Base-by-base conservation (phyloP, 2,888 invertebrate genomes). In the Anthrax anthrax region DNA sequence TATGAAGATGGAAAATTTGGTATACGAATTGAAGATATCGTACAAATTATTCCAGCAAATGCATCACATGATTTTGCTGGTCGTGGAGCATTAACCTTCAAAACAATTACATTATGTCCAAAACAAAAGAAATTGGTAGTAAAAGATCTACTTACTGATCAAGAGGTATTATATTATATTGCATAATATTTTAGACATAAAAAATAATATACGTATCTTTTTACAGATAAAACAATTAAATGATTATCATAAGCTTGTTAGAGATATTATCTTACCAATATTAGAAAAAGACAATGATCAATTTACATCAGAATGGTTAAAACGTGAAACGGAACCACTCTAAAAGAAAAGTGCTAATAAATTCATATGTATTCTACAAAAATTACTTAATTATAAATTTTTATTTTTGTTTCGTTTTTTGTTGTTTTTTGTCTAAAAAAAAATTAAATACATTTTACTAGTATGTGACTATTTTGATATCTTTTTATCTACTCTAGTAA, bases 1-100 rank as follows among this genome's bases (percentile, higher is more conserved):
- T 94, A 94, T 63, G 80, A 89, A 58, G 83, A 84, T 46, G 84
- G 80, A 0, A 76, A 83, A 56, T 94, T 89, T 65, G 92, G 94
- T 0, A 81, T 91, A 46, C 75, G 92, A 4, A 77, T 92, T 50
- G 94, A 94, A 64, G 91, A 89, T 59, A 74, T 90, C 44, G 81
- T 90, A 5, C 77, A 84, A 57, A 78, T 88, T 2, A 72, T 77
- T 6, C 72, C 74, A 47, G 76, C 77, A 5, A 66, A 71, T 41
- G 49, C 68, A 4, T 65, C 67, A 4, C 61, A 70, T 1, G 60
- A 83, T 60, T 86, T 84, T 60, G 75, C 75, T 37, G 78, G 83
- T 9, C 75, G 79, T 12, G 84, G 81, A 1, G 92, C 83, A 50
- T 72, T 96, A 1, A 85, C 84, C 0, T 95, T 97, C 69, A 80